A percentile compares a stretch with the other conserved stretches of the same genome.
These are phyloP conservation scores for Oceanodroma tethys DNA, from an alignment of 2,113 vertebrate species.

Conservation along the genomic window DNA sequence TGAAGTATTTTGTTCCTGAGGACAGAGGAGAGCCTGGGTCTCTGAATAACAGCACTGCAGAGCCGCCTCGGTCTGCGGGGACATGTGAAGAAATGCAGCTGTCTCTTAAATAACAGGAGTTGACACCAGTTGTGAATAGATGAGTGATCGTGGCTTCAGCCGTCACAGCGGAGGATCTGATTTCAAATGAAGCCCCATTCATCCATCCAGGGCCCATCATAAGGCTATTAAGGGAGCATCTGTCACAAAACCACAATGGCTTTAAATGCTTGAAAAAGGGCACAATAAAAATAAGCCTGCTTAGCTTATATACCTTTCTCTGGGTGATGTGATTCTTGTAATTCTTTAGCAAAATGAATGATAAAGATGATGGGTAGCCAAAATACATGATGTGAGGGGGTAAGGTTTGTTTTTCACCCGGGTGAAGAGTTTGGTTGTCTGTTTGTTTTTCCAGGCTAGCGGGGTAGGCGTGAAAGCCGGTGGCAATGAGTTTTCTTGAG, in stretches of 20 bases:
- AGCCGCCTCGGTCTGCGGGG: neutral
- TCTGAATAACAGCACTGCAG: neutral
- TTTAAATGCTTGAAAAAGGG: neutral
- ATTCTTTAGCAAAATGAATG: neutral
- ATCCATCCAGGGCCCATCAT: neutral
- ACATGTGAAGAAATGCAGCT: neutral
- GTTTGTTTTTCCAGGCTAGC: neutral
- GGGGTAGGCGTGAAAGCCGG: rapidly evolving
- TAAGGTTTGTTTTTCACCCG: neutral
- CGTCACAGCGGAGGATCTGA: neutral
- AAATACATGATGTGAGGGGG: rapidly evolving
- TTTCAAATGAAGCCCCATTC: conserved; percentile 24
- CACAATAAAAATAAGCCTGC: neutral
- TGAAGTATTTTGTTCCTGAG: neutral
- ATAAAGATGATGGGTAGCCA: neutral
- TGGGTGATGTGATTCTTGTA: neutral
- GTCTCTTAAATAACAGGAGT: conserved; percentile 3
- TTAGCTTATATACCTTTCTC: neutral
- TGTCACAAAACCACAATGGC: neutral
- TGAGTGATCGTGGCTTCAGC: conserved; percentile 25
- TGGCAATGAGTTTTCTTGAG: neutral
- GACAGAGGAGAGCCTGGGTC: neutral
- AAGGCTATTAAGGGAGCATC: conserved; percentile 20
- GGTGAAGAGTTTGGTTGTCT: neutral
- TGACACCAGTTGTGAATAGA: conserved; percentile 35